phyloP scores from a whole-genome alignment of 2,888 invertebrate genomes.

The Epinotia demarniana region DNA sequence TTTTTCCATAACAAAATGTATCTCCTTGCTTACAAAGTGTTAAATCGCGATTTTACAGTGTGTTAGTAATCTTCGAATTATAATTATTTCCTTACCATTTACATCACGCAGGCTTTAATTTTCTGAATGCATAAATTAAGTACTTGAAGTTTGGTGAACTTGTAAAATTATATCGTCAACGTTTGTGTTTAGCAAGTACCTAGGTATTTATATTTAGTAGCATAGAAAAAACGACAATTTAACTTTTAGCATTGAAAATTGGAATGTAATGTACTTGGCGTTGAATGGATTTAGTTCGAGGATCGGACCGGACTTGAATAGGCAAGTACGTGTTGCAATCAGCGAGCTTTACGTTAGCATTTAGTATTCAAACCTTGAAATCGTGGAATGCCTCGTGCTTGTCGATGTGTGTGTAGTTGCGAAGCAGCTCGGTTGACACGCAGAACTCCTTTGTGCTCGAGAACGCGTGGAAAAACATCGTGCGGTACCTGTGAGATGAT shows the following conservation, averaged over 20 bases:
- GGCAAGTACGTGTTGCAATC: slow-evolving; percentile 45
- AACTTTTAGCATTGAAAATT: slow-evolving; percentile 22
- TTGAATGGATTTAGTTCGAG: slow-evolving; percentile 23
- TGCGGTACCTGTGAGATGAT: slow-evolving; percentile 82
- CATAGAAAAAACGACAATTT: not conserved
- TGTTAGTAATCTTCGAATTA: not conserved
- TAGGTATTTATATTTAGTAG: no score
- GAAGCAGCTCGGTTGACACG: slow-evolving; percentile 89
- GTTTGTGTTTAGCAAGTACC: no score
- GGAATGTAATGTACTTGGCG: slow-evolving; percentile 16
- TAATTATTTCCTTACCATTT: not conserved
- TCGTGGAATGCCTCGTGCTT: slow-evolving; percentile 87
- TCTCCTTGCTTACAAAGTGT: not conserved
- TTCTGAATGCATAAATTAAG: no score
- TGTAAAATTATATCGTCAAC: no score
- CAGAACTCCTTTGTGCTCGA: slow-evolving; percentile 92
- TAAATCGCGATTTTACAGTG: not conserved
- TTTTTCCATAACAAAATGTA: not conserved
- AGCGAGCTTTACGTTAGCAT: slow-evolving; percentile 43
- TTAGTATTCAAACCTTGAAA: slow-evolving; percentile 84
- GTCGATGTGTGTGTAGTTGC: slow-evolving; percentile 89
- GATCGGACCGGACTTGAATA: slow-evolving; percentile 30
- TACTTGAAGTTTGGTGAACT: no score
- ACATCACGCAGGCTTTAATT: not conserved
- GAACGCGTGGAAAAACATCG: slow-evolving; percentile 92